These are phyloP conservation scores for Ochotona curzoniae DNA, from an alignment of 2,113 vertebrate species.

Conservation along the genomic window DNA sequence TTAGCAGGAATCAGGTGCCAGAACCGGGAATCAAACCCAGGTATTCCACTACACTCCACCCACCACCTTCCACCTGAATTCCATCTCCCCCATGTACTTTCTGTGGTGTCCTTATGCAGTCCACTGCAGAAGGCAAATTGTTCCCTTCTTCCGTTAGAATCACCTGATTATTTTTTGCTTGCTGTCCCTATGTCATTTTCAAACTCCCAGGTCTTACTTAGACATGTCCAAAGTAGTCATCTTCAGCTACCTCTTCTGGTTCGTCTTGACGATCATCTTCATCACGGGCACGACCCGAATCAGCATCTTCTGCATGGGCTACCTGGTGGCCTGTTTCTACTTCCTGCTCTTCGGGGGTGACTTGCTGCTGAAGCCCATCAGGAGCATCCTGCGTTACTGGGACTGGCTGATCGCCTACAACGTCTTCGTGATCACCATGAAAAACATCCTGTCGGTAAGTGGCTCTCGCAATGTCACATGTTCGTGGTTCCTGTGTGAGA, in stretches of 20 bases:
- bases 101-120: background rate
- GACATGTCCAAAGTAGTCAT: slow-evolving; percentile 99
- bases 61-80: no score
- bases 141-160: background rate
- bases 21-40: no score
- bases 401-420: slow-evolving; percentile 99
- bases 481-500: background rate
- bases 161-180: background rate
- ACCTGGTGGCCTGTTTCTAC: slow-evolving; percentile 98
- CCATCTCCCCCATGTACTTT: no score
- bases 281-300: slow-evolving; percentile 98
- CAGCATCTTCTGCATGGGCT: slow-evolving; percentile 99
- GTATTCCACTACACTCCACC: no score
- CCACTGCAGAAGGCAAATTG: accelerated
- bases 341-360: slow-evolving; percentile 98
- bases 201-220: slow-evolving; percentile 94
- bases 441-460: slow-evolving; percentile 97
- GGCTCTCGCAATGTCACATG: background rate
- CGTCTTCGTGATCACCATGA: slow-evolving; percentile 99
- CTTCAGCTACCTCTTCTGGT: slow-evolving; percentile 99
- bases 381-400: slow-evolving; percentile 97
- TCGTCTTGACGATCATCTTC: slow-evolving; percentile 99
- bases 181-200: background rate
- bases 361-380: slow-evolving; percentile 96
- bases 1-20: no score